Evolutionary conservation across 2,113 vertebrate species (phyloP).

Genomic region (Petrocephalus zakoni): DNA sequence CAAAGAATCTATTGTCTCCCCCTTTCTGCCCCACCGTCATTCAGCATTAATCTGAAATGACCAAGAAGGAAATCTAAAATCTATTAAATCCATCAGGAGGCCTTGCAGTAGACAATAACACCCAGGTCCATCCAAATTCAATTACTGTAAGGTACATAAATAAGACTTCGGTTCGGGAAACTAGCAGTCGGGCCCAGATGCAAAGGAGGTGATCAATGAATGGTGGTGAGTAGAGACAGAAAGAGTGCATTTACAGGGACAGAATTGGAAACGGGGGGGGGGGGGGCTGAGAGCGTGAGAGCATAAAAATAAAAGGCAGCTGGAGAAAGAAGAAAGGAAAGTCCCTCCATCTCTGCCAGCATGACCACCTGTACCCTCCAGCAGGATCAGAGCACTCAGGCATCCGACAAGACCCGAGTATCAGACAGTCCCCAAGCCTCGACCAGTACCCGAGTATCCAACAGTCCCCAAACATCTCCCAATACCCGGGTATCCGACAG

Average conservation of each 20-base stretch:
- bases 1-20: slow-evolving; percentile 19
- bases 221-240: slow-evolving; percentile 24
- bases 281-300: background rate
- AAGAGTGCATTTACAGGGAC: background rate
- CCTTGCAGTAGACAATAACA: slow-evolving; percentile 62
- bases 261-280: background rate
- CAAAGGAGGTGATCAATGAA: slow-evolving; percentile 51
- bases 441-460: background rate
- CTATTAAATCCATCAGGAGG: slow-evolving; percentile 59
- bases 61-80: slow-evolving; percentile 46
- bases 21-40: slow-evolving; percentile 42
- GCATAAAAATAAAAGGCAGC: background rate
- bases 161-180: slow-evolving; percentile 26
- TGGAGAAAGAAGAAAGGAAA: background rate
- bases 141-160: slow-evolving; percentile 63
- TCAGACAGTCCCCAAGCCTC: background rate
- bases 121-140: slow-evolving; percentile 63
- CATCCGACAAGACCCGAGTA: background rate
- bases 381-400: background rate
- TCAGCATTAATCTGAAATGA: slow-evolving; percentile 59
- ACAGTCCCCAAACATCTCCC: background rate
- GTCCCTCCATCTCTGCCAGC: background rate
- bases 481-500: background rate
- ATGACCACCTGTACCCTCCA: background rate
- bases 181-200: background rate